Conservation (phyloP, 2,113 vertebrate genomes). For the Oxyruncus cristatus region DNA sequence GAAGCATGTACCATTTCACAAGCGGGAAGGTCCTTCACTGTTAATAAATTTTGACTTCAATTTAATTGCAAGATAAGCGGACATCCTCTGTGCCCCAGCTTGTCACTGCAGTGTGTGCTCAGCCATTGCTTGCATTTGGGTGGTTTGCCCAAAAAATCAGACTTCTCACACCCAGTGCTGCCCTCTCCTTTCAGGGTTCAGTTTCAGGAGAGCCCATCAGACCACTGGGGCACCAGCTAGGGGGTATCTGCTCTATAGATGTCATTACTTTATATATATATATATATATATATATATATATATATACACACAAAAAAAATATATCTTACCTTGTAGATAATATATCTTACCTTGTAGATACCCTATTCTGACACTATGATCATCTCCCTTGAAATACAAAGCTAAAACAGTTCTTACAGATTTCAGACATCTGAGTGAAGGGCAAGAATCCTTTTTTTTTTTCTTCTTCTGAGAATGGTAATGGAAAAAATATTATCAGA, state of each 20-base stretch:
- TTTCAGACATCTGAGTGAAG: slow-evolving; percentile 11
- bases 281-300: not conserved
- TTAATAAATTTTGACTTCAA: slow-evolving; percentile 20
- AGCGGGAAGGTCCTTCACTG: slow-evolving; percentile 17
- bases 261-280: not conserved
- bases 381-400: not conserved
- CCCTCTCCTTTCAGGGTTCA: not conserved
- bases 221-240: accelerated
- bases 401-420: not conserved
- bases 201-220: accelerated
- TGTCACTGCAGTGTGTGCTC: not conserved
- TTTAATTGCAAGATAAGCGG: not conserved
- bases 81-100: not conserved
- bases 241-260: not conserved
- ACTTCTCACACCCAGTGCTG: not conserved
- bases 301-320: not conserved
- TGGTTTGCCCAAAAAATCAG: not conserved
- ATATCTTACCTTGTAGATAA: too few relatives aligned
- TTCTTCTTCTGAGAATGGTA: not conserved
- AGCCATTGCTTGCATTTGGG: not conserved
- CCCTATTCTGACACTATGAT: not conserved
- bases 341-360: not conserved
- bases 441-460: slow-evolving; percentile 2
- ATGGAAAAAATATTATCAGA: not conserved
- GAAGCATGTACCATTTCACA: slow-evolving; percentile 20